phyloP scores from a whole-genome alignment of 2,797 vertebrate species.

The Brachyalestes nurse region DNA sequence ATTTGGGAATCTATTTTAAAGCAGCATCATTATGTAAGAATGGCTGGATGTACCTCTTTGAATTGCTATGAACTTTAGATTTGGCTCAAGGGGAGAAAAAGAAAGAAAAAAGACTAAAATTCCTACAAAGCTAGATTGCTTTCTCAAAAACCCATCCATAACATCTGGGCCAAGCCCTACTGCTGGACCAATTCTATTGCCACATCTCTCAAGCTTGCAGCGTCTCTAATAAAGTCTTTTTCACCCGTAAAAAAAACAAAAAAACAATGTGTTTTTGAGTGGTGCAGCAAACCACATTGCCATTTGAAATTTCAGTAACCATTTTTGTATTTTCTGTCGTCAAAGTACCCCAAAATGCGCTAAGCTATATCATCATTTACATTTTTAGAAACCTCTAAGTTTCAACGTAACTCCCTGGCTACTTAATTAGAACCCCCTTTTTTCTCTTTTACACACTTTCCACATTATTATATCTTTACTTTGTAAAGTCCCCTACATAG shows the following conservation, averaged over 20 bases:
- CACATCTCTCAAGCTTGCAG: not conserved
- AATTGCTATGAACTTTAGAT: slow-evolving; percentile 18
- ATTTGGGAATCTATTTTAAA: slow-evolving; percentile 33
- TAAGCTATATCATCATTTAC: not conserved
- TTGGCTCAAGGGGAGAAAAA: not conserved
- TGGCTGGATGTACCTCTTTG: slow-evolving; percentile 19
- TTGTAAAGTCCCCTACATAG: too few species aligned
- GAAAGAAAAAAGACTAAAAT: not conserved
- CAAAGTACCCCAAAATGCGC: not conserved
- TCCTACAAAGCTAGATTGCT: slow-evolving; percentile 15
- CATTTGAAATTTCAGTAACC: not conserved
- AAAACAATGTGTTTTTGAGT: slow-evolving; percentile 1
- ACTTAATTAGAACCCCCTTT: too few species aligned
- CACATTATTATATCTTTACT: too few species aligned
- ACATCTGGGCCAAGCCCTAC: not conserved
- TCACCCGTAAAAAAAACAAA: slow-evolving; percentile 8
- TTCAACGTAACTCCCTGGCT: too few species aligned
- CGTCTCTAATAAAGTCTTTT: not conserved
- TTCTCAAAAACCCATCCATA: slow-evolving; percentile 5
- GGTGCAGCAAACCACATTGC: not conserved
- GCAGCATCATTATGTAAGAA: slow-evolving; percentile 9
- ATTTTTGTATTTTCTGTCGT: not conserved
- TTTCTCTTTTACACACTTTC: too few species aligned
- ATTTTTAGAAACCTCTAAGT: not conserved
- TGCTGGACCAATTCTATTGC: not conserved